A percentile compares a stretch with the other conserved stretches of the same genome.
Conservation (phyloP, 92 coral and sea anemone genomes). For the Porites cylindrica region DNA sequence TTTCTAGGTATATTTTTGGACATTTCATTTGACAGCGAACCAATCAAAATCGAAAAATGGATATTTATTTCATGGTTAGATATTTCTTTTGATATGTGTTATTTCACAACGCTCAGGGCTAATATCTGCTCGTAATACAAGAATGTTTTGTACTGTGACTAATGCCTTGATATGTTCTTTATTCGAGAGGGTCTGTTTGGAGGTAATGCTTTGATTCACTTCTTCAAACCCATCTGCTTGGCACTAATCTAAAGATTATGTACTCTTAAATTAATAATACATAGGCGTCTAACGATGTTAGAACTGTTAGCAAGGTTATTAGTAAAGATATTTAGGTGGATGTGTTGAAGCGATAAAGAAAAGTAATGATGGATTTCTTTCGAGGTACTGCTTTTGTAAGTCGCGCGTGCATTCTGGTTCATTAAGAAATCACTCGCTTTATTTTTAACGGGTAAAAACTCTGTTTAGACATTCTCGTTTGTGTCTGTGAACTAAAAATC, state of each 20-base stretch:
- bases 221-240: neutral
- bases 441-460: too few species aligned
- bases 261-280: constrained; percentile 14
- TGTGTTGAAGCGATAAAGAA: neutral
- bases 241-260: neutral
- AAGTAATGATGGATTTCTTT: neutral
- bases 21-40: neutral
- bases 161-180: constrained; percentile 46
- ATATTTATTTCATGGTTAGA: constrained; percentile 9
- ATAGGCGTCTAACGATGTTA: constrained; percentile 10
- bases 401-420: too few species aligned
- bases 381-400: neutral
- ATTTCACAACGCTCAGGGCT: neutral
- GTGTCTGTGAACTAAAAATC: too few species aligned
- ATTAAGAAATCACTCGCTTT: too few species aligned
- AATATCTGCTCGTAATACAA: neutral
- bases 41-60: constrained; percentile 19
- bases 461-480: too few species aligned
- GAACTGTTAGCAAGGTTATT: neutral
- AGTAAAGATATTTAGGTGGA: neutral
- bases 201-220: constrained; percentile 19
- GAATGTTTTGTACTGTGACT: constrained; percentile 27
- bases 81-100: neutral
- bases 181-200: constrained; percentile 40
- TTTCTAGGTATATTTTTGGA: constrained; percentile 74